phyloP scores from a whole-genome alignment of 2,113 vertebrate genomes.

The Phyllostomus hastatus region DNA sequence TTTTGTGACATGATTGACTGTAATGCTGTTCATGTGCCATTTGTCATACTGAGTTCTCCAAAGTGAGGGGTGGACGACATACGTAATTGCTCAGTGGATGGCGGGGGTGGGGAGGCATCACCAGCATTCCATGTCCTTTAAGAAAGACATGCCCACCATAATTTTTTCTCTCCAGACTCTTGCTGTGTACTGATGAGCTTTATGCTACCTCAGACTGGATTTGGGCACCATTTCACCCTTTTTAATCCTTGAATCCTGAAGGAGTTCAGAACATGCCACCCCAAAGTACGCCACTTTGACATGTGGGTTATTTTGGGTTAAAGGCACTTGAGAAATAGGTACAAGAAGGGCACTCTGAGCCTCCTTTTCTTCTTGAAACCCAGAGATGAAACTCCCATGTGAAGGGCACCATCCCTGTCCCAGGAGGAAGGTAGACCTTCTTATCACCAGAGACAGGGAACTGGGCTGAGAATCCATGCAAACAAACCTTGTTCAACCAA shows the following conservation, averaged over 20 bases:
- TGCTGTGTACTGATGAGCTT: not conserved
- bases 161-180: not conserved
- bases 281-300: not conserved
- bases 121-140: not conserved
- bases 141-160: not conserved
- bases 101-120: no score
- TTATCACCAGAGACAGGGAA: not conserved
- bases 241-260: not conserved
- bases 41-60: not conserved
- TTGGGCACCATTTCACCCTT: not conserved
- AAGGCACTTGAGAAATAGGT: not conserved
- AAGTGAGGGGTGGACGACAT: not conserved
- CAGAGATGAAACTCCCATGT: fast-evolving
- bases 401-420: not conserved
- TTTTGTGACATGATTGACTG: not conserved
- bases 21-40: not conserved
- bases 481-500: not conserved
- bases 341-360: not conserved
- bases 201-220: not conserved
- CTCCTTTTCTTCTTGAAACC: not conserved
- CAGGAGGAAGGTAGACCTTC: not conserved
- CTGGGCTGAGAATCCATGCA: not conserved
- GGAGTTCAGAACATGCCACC: not conserved
- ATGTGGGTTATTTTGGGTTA: not conserved
- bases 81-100: not conserved